A percentile compares a stretch with the other conserved stretches of the same genome.
Conservation (phyloP, 2,113 vertebrate genomes). For the Alouatta palliata region DNA sequence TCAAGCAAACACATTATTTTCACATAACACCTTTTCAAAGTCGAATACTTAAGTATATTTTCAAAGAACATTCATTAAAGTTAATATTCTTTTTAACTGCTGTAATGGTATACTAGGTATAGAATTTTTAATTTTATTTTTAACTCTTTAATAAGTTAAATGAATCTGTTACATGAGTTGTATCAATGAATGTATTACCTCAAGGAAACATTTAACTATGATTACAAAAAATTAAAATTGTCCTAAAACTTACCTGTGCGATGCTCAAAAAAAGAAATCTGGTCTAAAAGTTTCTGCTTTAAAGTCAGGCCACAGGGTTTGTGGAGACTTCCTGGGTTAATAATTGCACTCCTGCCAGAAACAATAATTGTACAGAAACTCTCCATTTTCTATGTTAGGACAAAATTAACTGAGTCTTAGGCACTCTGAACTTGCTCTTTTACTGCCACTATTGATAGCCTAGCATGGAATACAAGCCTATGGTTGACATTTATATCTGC, state of each 20-base stretch:
- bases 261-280: not conserved
- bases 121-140: not conserved
- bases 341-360: not conserved
- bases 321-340: not conserved
- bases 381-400: not conserved
- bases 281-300: not conserved
- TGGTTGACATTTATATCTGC: not conserved
- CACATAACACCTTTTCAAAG: not conserved
- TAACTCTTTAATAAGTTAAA: not conserved
- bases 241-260: not conserved
- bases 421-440: not conserved
- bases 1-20: not conserved
- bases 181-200: not conserved
- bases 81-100: not conserved
- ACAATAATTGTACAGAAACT: not conserved
- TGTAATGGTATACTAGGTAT: not conserved
- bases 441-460: rapidly evolving
- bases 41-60: not conserved
- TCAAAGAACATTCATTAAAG: not conserved
- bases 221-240: not conserved
- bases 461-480: rapidly evolving
- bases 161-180: not conserved
- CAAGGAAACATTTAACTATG: not conserved
- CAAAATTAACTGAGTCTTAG: rapidly evolving
- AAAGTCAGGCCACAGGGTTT: not conserved